phyloP scores from a whole-genome alignment of 2,888 invertebrate genomes.

The Chrysopilus asiliformis region DNA sequence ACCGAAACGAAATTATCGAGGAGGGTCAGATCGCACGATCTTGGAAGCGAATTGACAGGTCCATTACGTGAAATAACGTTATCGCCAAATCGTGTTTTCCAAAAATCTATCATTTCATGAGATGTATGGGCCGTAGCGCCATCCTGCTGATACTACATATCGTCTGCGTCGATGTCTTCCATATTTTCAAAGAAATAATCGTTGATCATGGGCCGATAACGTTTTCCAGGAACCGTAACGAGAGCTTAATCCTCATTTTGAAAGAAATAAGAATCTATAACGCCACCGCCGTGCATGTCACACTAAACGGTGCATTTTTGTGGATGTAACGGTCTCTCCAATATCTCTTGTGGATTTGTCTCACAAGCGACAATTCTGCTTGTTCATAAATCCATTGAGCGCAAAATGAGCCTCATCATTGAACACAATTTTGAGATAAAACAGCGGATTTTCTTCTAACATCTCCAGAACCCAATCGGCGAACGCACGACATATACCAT shows the following conservation, averaged over 20 bases:
- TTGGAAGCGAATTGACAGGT: too few species aligned
- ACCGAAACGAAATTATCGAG: too few species aligned
- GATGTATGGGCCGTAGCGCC: not conserved
- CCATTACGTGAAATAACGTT: too few species aligned
- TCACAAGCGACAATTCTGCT: not conserved
- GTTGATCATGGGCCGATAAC: too few species aligned
- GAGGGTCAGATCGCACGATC: too few species aligned
- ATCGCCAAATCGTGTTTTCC: too few species aligned
- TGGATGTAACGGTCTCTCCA: not conserved
- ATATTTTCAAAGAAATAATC: too few species aligned
- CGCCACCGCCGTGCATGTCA: too few species aligned
- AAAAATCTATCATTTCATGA: not conserved
- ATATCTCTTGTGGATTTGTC: not conserved
- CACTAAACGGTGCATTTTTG: not conserved
- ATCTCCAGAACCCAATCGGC: not conserved
- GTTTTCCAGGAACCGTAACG: too few species aligned
- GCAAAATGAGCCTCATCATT: not conserved
- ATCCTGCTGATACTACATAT: not conserved
- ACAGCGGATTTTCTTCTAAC: not conserved
- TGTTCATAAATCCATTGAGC: not conserved
- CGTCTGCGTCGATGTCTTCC: not conserved
- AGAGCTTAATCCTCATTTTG: too few species aligned
- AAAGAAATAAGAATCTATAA: too few species aligned
- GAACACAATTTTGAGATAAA: not conserved
- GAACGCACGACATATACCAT: not conserved